Evolutionary conservation across 2,113 vertebrate species (phyloP).

Genomic region (Ploceus nigricollis): DNA sequence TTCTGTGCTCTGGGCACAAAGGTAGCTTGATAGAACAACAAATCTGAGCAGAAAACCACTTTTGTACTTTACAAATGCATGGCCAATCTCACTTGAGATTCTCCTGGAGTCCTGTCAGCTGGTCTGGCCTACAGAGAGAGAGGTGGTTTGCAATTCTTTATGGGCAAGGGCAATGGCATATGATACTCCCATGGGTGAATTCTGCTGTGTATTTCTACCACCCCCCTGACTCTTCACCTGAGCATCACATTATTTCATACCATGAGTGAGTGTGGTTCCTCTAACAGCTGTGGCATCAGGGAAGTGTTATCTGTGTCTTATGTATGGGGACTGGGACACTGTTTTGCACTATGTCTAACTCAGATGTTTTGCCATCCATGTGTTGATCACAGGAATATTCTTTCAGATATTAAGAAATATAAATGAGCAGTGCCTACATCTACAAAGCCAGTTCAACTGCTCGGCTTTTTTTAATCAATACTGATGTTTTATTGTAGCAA

Average conservation of each 20-base stretch:
- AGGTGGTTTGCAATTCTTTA: neutral
- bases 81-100: neutral
- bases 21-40: neutral
- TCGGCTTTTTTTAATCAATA: neutral
- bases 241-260: neutral
- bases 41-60: neutral
- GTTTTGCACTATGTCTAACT: neutral
- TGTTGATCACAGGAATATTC: neutral
- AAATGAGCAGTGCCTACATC: neutral
- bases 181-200: rapidly evolving
- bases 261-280: neutral
- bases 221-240: neutral
- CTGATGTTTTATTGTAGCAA: neutral
- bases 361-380: neutral
- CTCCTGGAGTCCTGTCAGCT: neutral
- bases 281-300: neutral
- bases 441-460: neutral
- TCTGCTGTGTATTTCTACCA: neutral
- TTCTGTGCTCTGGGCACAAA: neutral
- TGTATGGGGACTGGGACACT: neutral
- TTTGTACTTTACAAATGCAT: neutral
- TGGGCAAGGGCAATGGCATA: neutral
- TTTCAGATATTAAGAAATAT: neutral
- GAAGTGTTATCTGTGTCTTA: neutral
- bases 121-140: neutral